phyloP scores from a whole-genome alignment of 2,888 invertebrate genomes.

The Hypomecis atomaria region DNA sequence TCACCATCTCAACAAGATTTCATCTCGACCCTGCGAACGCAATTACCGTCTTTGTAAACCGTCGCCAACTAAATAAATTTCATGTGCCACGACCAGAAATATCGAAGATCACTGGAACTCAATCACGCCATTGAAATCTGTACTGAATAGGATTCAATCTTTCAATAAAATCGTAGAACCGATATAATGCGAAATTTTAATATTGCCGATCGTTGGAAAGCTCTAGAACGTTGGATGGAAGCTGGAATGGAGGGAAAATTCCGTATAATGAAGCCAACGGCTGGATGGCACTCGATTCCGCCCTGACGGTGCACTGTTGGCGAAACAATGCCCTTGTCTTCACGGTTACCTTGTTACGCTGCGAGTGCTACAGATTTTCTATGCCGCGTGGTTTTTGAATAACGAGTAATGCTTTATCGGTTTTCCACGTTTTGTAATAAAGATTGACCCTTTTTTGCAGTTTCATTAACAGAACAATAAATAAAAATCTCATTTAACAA shows the following conservation, averaged over 20 bases:
- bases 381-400: constrained; percentile 15
- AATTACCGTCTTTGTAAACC: too few relatives aligned
- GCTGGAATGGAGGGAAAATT: constrained; percentile 48
- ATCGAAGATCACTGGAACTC: constrained; percentile 13
- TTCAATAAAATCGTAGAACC: constrained; percentile 22
- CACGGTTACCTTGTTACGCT: constrained; percentile 24
- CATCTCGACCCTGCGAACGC: too few relatives aligned
- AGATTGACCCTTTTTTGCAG: too few relatives aligned
- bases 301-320: constrained; percentile 61
- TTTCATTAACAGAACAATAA: too few relatives aligned
- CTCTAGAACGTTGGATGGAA: constrained; percentile 36
- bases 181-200: constrained; percentile 32
- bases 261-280: constrained; percentile 55
- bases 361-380: constrained; percentile 21
- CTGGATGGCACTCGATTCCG: constrained; percentile 63
- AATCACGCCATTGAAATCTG: constrained; percentile 26
- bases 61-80: not conserved
- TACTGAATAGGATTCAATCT: constrained; percentile 24
- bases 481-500: too few relatives aligned
- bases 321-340: constrained; percentile 60
- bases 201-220: constrained; percentile 29
- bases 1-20: too few relatives aligned
- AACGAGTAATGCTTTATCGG: not conserved
- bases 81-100: not conserved
- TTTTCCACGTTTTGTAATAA: too few relatives aligned